Base-by-base conservation (phyloP, 2,888 invertebrate genomes). In the Drosophila tanythrix region DNA sequence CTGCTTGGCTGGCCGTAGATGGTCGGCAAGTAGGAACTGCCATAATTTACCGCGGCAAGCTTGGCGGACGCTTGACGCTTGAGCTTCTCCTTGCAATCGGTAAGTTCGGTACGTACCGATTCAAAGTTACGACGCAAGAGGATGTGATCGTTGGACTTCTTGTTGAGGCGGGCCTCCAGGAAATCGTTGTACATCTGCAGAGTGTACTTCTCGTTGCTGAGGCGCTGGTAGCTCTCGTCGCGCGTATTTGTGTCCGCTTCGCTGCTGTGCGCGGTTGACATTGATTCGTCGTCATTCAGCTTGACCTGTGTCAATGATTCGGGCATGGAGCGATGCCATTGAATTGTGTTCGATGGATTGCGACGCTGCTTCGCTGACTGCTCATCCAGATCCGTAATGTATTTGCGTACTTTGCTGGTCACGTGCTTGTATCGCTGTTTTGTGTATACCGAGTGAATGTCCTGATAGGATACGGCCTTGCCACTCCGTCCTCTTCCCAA, bases 401-500 rank as follows among this genome's bases (percentile, higher is more conserved):
- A 93, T 62, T 92, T 88, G 1, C 84, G 82, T 33, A 92, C 92
- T 70, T 92, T 93, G 64, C 92, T 92, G 56, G 90, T 84, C 13
- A 92, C 92, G 60, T 92, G 93, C 55, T 88, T 82, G 55, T 84
- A 92, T 36, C 91, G 91, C 4, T 88, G 88, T 57, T 91, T 92
- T 3, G 92, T 92, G 67, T 91, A 91, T 15, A 83, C 90, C 3
- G 92, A 90, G 52, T 92, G 93, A 8, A 92, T 91, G 21, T 93
- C 92, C 66, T 92, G 92, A 61, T 86, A 92, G 7, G 92, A 92
- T 1, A 74, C 58, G 0, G 90, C 82, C 27, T 65, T 89, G 60
- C 64, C 75, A 57, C 68, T 77, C n/a, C 75, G 73, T 1, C 55
- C 65, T 21, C 35, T 71, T 4, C 74, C 74, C 55, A 79, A 25